phyloP scores from a whole-genome alignment of 1,140 invertebrate species.

The Zaprionus inermis region DNA sequence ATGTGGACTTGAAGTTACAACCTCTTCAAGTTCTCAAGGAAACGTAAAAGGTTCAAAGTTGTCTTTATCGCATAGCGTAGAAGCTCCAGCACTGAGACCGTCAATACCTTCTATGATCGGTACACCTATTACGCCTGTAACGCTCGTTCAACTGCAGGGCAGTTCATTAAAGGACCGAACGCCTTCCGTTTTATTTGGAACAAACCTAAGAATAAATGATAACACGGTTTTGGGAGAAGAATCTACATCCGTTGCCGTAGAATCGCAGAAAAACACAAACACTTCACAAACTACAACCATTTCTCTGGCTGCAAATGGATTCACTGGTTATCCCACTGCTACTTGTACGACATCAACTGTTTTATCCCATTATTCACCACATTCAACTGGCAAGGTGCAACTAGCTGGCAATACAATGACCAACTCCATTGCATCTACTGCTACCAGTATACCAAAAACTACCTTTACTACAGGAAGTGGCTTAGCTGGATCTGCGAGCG shows the following conservation, averaged over 20 bases:
- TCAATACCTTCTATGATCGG: slow-evolving; percentile 31
- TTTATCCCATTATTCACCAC: slow-evolving; percentile 50
- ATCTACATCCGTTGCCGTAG: slow-evolving; percentile 20
- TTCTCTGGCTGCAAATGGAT: slow-evolving; percentile 57
- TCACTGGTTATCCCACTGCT: slow-evolving; percentile 49
- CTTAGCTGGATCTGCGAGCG: slow-evolving; percentile 46
- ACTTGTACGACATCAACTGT: slow-evolving; percentile 27
- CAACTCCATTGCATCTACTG: slow-evolving; percentile 29
- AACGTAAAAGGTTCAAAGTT: slow-evolving; percentile 47
- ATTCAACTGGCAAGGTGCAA: slow-evolving; percentile 39
- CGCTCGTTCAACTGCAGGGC: slow-evolving; percentile 30
- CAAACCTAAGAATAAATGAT: slow-evolving; percentile 45
- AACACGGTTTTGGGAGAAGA: slow-evolving; percentile 19
- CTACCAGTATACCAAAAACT: slow-evolving; percentile 35
- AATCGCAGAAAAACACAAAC: slow-evolving; percentile 49
- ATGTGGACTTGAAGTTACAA: slow-evolving; percentile 8
- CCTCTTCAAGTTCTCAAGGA: slow-evolving; percentile 36
- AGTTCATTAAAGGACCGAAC: slow-evolving; percentile 39
- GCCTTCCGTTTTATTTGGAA: slow-evolving; percentile 33
- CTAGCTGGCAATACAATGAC: slow-evolving; percentile 36
- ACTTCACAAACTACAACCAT: slow-evolving; percentile 11
- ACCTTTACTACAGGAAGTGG: slow-evolving; percentile 36
- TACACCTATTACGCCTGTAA: slow-evolving; percentile 24
- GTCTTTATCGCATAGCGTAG: slow-evolving; percentile 31
- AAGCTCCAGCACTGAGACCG: slow-evolving; percentile 26